phyloP scores from a whole-genome alignment of 2,888 invertebrate species.

The Euplexia lucipara region DNA sequence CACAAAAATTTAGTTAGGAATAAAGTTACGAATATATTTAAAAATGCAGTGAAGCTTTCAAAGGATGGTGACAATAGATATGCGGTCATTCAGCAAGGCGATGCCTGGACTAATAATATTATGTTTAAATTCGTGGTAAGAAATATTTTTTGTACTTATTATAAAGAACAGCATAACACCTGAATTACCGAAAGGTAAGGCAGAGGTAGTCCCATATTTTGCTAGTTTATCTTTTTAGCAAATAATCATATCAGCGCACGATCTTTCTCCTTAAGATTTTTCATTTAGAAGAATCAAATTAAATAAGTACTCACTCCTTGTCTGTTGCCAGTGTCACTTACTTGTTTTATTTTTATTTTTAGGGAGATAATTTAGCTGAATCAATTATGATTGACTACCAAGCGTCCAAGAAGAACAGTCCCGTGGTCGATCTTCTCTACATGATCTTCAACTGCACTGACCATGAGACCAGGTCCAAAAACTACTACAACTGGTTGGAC shows the following conservation, averaged over 20 bases:
- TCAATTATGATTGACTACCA: conserved; percentile 75
- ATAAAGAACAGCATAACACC: no score
- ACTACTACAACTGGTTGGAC: conserved; percentile 71
- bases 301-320: not conserved
- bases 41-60: conserved; percentile 33
- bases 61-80: conserved; percentile 60
- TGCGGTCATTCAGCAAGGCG: conserved; percentile 73
- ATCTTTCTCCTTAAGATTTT: no score
- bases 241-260: no score
- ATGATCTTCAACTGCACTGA: conserved; percentile 69
- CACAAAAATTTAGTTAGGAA: conserved; percentile 53
- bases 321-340: not conserved
- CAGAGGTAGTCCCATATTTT: no score
- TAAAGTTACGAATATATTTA: conserved; percentile 32
- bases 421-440: conserved; percentile 69
- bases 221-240: no score
- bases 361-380: conserved; percentile 62
- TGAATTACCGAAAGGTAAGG: no score
- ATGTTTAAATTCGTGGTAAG: conserved; percentile 71
- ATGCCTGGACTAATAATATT: conserved; percentile 78
- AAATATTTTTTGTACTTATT: not conserved
- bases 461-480: conserved; percentile 61
- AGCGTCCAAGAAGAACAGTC: conserved; percentile 61
- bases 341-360: conserved; percentile 42
- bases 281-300: not conserved